Evolutionary conservation across 2,797 vertebrate genomes (phyloP).

Genomic region (Sebastes cheni): DNA sequence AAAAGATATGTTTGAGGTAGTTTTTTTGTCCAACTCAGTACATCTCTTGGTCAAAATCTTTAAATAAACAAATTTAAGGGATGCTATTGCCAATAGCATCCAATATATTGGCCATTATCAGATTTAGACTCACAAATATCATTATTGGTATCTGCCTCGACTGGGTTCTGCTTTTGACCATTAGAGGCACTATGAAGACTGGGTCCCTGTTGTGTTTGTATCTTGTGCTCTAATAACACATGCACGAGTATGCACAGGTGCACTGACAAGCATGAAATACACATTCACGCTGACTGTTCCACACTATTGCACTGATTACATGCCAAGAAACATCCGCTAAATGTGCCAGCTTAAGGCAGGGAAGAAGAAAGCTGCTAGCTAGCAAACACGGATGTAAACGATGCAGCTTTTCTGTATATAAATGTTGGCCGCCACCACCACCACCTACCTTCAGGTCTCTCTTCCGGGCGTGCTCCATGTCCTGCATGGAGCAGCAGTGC

Average conservation of each 20-base stretch:
- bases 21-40: background rate
- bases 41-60: background rate
- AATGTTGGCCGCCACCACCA: background rate
- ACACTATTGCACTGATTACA: background rate
- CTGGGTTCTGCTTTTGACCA: background rate
- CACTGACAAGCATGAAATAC: background rate
- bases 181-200: background rate
- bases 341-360: background rate
- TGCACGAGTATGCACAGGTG: background rate
- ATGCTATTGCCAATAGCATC: too few relatives aligned
- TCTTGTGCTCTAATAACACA: too few relatives aligned
- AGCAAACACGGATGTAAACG: background rate
- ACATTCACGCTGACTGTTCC: background rate
- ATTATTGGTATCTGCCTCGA: too few relatives aligned
- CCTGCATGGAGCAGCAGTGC: constrained; percentile 90
- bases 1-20: background rate
- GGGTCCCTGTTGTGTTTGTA: background rate
- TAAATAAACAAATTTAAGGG: background rate
- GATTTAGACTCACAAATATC: background rate
- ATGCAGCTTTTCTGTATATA: background rate
- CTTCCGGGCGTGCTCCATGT: constrained; percentile 91
- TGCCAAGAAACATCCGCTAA: background rate
- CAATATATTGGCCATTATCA: background rate
- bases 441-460: constrained; percentile 88
- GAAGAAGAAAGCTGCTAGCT: background rate